Percentiles rank a stretch among this genome's conserved stretches.
These are phyloP conservation scores for Abramis brama DNA, from an alignment of 2,113 vertebrate species.

Conservation along the genomic window DNA sequence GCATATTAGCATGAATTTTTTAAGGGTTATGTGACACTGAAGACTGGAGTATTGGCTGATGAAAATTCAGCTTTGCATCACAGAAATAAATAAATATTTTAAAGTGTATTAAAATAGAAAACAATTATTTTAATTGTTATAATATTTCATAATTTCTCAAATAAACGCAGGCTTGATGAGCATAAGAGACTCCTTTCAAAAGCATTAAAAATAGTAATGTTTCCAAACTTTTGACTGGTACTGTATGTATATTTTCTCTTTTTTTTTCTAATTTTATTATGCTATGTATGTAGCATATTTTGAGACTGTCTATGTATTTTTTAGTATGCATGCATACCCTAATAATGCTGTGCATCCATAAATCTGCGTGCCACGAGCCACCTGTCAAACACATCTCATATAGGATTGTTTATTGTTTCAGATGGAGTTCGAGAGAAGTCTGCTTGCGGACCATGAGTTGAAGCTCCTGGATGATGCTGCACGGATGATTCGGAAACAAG, in stretches of 20 bases:
- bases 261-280: not conserved
- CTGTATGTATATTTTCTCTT: not conserved
- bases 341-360: not conserved
- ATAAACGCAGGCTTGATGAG: too few relatives aligned
- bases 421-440: constrained; percentile 89
- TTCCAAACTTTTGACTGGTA: too few relatives aligned
- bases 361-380: not conserved
- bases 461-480: constrained; percentile 82
- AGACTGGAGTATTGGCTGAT: too few relatives aligned
- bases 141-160: too few relatives aligned
- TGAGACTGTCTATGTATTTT: not conserved
- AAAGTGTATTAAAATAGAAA: too few relatives aligned
- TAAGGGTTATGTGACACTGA: too few relatives aligned
- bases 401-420: constrained; percentile 57
- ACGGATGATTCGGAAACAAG: constrained; percentile 76
- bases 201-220: too few relatives aligned
- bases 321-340: not conserved
- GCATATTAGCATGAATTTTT: too few relatives aligned
- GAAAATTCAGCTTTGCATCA: too few relatives aligned
- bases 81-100: too few relatives aligned
- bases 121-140: too few relatives aligned
- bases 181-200: too few relatives aligned
- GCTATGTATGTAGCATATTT: not conserved
- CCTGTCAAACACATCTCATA: not conserved
- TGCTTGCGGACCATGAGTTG: constrained; percentile 89